Evolutionary conservation across 2,888 invertebrate genomes (phyloP).

Genomic region (Heliconius erato): DNA sequence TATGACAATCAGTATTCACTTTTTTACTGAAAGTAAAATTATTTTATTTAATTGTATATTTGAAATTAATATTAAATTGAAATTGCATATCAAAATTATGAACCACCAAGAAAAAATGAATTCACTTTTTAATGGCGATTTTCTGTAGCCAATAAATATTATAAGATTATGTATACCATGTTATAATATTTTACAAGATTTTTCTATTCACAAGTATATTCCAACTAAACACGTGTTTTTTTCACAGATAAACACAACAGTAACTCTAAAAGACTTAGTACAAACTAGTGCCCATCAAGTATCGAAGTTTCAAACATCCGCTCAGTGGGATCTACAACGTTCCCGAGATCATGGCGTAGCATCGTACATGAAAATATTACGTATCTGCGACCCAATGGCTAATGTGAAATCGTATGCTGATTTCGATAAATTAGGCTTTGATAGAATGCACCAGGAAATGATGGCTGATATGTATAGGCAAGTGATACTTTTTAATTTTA

Average conservation of each 20-base stretch:
- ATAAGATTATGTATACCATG: too few species aligned
- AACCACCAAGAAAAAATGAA: too few species aligned
- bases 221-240: neutral
- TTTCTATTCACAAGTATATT: neutral
- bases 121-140: too few species aligned
- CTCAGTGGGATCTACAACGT: constrained; percentile 81
- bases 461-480: constrained; percentile 89
- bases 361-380: constrained; percentile 89
- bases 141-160: too few species aligned
- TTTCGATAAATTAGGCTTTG: constrained; percentile 85
- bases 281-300: constrained; percentile 88
- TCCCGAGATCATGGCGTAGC: constrained; percentile 93
- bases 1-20: too few species aligned
- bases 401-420: constrained; percentile 85
- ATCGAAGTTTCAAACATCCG: constrained; percentile 84
- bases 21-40: too few species aligned
- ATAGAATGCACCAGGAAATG: constrained; percentile 86
- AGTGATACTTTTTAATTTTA: constrained; percentile 48
- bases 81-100: too few species aligned
- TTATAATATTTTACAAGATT: neutral
- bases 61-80: too few species aligned
- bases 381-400: constrained; percentile 87
- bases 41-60: too few species aligned
- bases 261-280: constrained; percentile 87
- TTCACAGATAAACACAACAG: constrained; percentile 85